Evolutionary conservation across 2,113 vertebrate genomes (phyloP).

Genomic region (Columba janthina): DNA sequence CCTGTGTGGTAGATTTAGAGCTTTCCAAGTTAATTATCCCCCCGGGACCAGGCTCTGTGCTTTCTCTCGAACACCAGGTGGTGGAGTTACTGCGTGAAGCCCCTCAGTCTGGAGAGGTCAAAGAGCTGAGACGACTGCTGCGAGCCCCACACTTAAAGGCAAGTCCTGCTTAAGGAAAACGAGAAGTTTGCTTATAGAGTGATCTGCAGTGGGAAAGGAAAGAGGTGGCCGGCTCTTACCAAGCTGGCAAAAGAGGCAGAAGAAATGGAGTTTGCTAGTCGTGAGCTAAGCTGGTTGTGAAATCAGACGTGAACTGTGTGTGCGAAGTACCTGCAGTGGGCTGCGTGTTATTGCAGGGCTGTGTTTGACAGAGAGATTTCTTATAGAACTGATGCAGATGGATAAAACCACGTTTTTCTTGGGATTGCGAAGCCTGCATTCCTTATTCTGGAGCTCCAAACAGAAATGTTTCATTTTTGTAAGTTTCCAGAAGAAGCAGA

Average conservation of each 20-base stretch:
- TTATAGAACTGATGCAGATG: not conserved
- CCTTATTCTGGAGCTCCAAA: not conserved
- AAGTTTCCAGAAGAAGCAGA: not conserved
- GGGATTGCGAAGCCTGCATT: not conserved
- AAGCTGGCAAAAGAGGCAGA: not conserved
- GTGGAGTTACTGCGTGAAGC: constrained; percentile 61
- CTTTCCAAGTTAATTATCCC: not conserved
- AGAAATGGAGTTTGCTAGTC: not conserved
- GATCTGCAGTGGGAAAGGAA: not conserved
- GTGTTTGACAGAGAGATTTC: not conserved
- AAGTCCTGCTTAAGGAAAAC: constrained; percentile 14
- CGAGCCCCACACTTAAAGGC: constrained; percentile 86
- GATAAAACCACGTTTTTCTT: not conserved
- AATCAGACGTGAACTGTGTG: not conserved
- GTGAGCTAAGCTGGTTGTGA: not conserved
- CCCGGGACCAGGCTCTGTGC: not conserved
- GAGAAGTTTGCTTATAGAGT: not conserved
- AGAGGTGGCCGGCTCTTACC: not conserved
- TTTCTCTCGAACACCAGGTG: constrained; percentile 62
- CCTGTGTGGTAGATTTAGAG: not conserved
- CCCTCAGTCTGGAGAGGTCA: constrained; percentile 79
- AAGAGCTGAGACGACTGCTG: constrained; percentile 84
- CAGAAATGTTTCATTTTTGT: not conserved
- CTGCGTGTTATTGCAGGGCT: not conserved
- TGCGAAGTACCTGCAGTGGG: not conserved